Percentiles rank a stretch among this genome's conserved stretches.
Evolutionary conservation across 2,888 invertebrate genomes (phyloP).

Genomic region (Sericinus montela): DNA sequence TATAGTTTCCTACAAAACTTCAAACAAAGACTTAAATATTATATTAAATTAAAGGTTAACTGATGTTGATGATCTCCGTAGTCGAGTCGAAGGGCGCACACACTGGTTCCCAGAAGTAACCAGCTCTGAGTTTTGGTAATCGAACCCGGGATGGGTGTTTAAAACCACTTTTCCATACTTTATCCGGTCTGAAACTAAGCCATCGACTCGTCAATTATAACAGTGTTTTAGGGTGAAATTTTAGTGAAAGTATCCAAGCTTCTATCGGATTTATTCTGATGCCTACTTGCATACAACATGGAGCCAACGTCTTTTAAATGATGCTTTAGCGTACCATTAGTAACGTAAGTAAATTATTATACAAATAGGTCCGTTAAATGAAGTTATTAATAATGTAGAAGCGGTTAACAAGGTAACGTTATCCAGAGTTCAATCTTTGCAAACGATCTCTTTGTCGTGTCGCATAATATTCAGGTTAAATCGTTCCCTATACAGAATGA

Average conservation of each 20-base stretch:
- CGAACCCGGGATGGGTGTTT: too few species aligned
- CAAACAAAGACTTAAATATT: too few species aligned
- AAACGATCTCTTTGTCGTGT: slow-evolving; percentile 10
- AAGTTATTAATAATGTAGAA: not conserved
- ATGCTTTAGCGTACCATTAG: slow-evolving; percentile 1
- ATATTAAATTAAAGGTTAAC: too few species aligned
- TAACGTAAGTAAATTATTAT: slow-evolving; percentile 11
- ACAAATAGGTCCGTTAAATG: slow-evolving; percentile 13
- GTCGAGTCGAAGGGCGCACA: too few species aligned
- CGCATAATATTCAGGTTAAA: slow-evolving; percentile 7
- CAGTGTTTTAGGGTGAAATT: too few species aligned
- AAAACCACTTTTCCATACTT: too few species aligned
- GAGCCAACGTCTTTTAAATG: not conserved
- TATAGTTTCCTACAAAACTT: too few species aligned
- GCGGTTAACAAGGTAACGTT: slow-evolving; percentile 1
- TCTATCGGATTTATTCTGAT: slow-evolving; percentile 9
- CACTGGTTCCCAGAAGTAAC: too few species aligned
- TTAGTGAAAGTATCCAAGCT: not conserved
- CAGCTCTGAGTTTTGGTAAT: too few species aligned
- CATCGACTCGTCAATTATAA: too few species aligned
- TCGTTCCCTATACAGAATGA: not conserved
- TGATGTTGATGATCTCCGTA: too few species aligned
- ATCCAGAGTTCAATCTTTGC: not conserved
- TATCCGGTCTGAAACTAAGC: too few species aligned
- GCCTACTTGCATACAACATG: slow-evolving; percentile 11